A percentile compares a stretch with the other conserved stretches of the same genome.
These are phyloP conservation scores for Clanis bilineata DNA, from an alignment of 2,888 invertebrate species.

Conservation along the genomic window DNA sequence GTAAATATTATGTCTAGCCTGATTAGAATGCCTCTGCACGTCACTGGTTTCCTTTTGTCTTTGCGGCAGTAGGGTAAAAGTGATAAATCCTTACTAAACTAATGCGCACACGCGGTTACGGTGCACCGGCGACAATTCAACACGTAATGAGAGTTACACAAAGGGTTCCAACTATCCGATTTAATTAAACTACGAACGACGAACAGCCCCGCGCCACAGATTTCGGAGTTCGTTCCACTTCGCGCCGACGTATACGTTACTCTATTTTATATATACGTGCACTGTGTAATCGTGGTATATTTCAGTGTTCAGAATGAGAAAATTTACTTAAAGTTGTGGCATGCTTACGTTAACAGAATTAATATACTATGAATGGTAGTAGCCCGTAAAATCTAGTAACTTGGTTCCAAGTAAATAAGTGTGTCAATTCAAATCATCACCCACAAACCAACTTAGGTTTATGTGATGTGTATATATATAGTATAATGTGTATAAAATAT, in stretches of 20 bases:
- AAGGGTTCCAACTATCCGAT: conserved; percentile 52
- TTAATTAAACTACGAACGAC: conserved; percentile 51
- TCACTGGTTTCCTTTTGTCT: no score
- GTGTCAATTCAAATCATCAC: no score
- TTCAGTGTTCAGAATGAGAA: neutral
- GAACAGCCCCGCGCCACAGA: conserved; percentile 35
- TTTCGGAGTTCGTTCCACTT: conserved; percentile 43
- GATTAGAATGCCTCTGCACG: no score
- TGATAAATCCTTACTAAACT: conserved; percentile 6
- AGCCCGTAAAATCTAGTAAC: neutral
- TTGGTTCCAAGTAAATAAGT: neutral
- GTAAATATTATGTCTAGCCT: no score
- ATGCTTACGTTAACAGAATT: neutral
- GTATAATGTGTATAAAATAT: no score
- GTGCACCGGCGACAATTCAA: conserved; percentile 28
- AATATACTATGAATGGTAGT: neutral
- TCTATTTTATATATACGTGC: neutral
- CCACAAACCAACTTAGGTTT: no score
- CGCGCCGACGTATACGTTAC: conserved; percentile 9
- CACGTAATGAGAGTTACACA: conserved; percentile 41
- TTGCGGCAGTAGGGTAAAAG: no score
- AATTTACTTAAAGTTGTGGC: neutral
- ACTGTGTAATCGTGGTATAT: neutral
- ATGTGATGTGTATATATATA: no score
- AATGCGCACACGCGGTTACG: neutral